These are phyloP conservation scores for Stegana nigrithorax DNA, from an alignment of 2,888 invertebrate species.

Conservation along the genomic window DNA sequence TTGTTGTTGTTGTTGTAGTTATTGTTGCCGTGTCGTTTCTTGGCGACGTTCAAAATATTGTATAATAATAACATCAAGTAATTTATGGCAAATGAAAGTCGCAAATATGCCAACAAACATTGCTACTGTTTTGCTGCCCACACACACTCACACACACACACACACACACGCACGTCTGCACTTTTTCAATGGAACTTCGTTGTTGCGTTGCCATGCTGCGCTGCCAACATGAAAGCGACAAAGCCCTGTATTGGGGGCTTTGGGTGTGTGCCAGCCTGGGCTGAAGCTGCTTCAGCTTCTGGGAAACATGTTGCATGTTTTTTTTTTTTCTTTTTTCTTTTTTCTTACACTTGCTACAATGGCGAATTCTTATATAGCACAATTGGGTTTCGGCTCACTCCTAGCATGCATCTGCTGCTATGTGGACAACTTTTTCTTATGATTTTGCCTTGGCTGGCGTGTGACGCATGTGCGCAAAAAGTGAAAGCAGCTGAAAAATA, in stretches of 20 bases:
- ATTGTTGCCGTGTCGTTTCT: not conserved
- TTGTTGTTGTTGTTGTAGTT: conserved; percentile 34
- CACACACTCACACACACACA: not conserved
- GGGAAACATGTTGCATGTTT: conserved; percentile 13
- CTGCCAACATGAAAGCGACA: too few relatives aligned
- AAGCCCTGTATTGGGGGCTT: too few relatives aligned
- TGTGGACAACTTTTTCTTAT: conserved; percentile 42
- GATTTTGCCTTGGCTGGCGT: too few relatives aligned
- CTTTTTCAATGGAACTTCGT: too few relatives aligned
- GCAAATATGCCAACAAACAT: conserved; percentile 48
- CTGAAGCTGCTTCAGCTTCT: not conserved
- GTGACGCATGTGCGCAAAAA: too few relatives aligned
- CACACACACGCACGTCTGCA: not conserved
- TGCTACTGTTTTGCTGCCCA: not conserved
- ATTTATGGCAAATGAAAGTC: conserved; percentile 60
- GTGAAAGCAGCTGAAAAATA: not conserved
- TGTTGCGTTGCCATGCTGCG: too few relatives aligned
- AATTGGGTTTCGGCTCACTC: not conserved
- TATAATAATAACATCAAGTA: conserved; percentile 59
- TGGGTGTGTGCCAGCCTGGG: not conserved
- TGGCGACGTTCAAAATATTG: conserved; percentile 36
- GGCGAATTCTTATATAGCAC: not conserved
- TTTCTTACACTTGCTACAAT: conserved; percentile 2
- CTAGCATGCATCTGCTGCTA: not conserved
- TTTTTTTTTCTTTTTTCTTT: too few relatives aligned